A percentile compares a stretch with the other conserved stretches of the same genome.
phyloP scores from a whole-genome alignment of 2,797 vertebrate genomes.

The Premnoplex brunnescens region DNA sequence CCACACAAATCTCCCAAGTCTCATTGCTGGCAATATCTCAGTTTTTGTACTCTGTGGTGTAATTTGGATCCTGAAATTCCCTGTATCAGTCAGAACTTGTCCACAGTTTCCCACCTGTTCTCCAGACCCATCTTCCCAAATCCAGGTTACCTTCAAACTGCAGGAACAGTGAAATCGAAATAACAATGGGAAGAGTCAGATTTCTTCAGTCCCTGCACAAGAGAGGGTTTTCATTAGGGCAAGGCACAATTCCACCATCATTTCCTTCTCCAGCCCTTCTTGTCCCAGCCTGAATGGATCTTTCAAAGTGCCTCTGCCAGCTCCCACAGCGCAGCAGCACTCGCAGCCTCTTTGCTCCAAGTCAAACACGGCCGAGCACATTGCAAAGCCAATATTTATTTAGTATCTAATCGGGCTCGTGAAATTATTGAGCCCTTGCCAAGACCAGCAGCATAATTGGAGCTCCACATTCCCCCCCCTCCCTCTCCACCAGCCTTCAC shows the following conservation, averaged over 20 bases:
- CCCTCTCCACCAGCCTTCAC: neutral
- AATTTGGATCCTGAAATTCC: neutral
- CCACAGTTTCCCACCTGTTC: too few relatives aligned
- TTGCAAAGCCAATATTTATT: constrained; percentile 39
- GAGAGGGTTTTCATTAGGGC: neutral
- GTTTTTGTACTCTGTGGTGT: neutral
- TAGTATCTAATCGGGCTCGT: constrained; percentile 22
- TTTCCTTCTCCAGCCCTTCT: neutral
- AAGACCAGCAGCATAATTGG: neutral
- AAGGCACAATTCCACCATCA: neutral
- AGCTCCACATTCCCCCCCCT: neutral
- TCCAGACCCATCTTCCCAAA: neutral
- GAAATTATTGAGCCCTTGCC: neutral
- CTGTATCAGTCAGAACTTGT: neutral
- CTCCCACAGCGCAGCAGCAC: neutral
- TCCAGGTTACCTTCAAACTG: neutral
- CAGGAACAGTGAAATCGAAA: neutral
- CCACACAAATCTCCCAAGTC: neutral
- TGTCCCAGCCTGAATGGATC: neutral
- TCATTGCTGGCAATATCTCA: neutral
- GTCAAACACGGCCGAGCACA: neutral
- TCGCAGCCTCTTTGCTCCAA: neutral
- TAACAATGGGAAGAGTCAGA: neutral
- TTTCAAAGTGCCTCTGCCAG: neutral
- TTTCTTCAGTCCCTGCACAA: neutral